phyloP scores from a whole-genome alignment of 2,113 vertebrate genomes.

The Aleadryas rufinucha region DNA sequence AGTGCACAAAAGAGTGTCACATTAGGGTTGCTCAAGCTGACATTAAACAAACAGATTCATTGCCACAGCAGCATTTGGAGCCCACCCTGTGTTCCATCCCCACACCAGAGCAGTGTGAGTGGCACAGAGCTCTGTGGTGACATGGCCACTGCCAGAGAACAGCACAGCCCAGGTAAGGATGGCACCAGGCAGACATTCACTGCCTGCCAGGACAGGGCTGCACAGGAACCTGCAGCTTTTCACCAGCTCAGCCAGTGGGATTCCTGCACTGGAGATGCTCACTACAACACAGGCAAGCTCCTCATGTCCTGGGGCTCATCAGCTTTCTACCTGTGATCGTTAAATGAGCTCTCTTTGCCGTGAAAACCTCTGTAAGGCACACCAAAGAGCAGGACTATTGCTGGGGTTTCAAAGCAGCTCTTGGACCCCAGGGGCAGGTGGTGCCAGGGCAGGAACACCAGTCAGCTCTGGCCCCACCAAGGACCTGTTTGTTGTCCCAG shows the following conservation, averaged over 20 bases:
- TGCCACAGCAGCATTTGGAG: not conserved
- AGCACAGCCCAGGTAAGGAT: not conserved
- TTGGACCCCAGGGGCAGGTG: accelerated
- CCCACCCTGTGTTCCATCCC: not conserved
- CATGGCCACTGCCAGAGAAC: not conserved
- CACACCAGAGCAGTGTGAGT: not conserved
- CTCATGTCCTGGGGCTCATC: not conserved
- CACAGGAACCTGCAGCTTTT: not conserved
- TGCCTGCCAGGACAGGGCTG: not conserved
- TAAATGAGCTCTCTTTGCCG: not conserved
- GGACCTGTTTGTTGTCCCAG: not conserved
- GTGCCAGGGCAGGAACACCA: not conserved
- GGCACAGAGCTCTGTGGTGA: not conserved
- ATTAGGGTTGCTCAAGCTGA: not conserved
- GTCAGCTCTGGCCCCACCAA: not conserved
- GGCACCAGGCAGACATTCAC: not conserved
- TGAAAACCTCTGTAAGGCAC: not conserved
- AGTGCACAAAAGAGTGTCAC: not conserved
- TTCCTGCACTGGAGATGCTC: not conserved
- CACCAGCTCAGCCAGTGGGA: not conserved
- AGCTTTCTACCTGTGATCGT: not conserved
- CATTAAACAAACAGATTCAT: not conserved
- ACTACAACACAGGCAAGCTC: not conserved
- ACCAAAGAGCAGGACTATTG: not conserved
- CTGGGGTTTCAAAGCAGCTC: not conserved